Evolutionary conservation across 2,888 invertebrate genomes (phyloP).

Genomic region (Amblyjoppa proteus): DNA sequence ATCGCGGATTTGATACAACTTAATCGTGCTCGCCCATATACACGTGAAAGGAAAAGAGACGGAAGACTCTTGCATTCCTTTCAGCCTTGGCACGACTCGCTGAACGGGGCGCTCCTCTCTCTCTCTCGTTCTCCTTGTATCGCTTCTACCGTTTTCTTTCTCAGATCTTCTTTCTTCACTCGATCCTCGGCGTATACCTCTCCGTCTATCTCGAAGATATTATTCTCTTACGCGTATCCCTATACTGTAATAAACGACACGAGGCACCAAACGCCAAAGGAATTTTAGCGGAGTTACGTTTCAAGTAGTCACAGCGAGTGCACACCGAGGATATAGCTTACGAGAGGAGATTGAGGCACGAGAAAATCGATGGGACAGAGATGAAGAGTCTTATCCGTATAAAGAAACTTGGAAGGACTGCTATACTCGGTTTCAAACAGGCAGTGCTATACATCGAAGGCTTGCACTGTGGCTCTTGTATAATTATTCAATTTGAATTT

Average conservation of each 20-base stretch:
- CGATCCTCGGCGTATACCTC: conserved; percentile 45
- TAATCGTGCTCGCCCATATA: conserved; percentile 74
- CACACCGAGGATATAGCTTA: background rate
- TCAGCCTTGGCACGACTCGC: conserved; percentile 50
- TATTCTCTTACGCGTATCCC: conserved; percentile 38
- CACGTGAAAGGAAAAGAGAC: conserved; percentile 39
- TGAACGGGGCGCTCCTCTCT: conserved; percentile 37
- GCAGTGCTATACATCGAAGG: conserved; percentile 4
- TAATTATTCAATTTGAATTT: conserved; percentile 17
- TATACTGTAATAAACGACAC: conserved; percentile 54
- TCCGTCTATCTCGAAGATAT: conserved; percentile 33
- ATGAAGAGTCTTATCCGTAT: conserved; percentile 27
- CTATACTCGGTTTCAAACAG: conserved; percentile 9
- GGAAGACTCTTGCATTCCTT: conserved; percentile 56
- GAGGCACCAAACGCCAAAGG: conserved; percentile 5
- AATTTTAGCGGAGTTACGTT: conserved; percentile 58
- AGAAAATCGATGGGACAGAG: conserved; percentile 24
- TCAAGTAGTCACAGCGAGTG: conserved; percentile 14
- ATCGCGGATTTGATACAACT: conserved; percentile 82
- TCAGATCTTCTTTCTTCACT: conserved; percentile 41
- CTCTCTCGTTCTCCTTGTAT: conserved; percentile 10
- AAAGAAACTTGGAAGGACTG: background rate
- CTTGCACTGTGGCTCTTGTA: background rate
- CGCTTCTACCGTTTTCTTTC: conserved; percentile 48
- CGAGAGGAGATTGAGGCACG: conserved; percentile 16